Base-by-base conservation (phyloP, 2,888 invertebrate species). In the Podotricha telesiphe region DNA sequence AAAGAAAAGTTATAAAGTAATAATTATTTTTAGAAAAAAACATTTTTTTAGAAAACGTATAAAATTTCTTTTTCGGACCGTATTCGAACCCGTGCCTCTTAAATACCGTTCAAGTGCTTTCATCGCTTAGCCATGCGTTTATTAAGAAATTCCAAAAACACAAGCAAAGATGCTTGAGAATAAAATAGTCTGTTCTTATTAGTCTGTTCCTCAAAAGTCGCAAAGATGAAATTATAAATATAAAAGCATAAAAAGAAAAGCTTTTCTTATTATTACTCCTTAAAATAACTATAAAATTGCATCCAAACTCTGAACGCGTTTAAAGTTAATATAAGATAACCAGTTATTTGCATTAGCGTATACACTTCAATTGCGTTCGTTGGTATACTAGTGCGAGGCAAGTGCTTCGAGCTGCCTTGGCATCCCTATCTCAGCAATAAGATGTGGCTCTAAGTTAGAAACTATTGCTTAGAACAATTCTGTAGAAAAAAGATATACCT, bases 371-470 rank as follows among this genome's bases (percentile, higher is more conserved):
- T 73, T 68, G 73, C 59, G 56, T 70, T 73, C 68, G 70, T 71
- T 73, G 59, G 64, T 66, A 66, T 53, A 71, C 64, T 61, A 61
- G 71, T 45, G 19, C 66, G 22, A 66, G 63, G 69, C 56, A 22
- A 58, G 68, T 56, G 69, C 71, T 68, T 82, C 80, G 77, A 82
- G 82, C 81, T 84, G 83, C 79, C 81, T 82, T 74, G 78, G 80
- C 83, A 83, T 75, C 77, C 70, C 77, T 82, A 80, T 81, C 80
- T 82, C 78, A 78, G 65, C 42, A 42, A 59, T 51, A 59, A 50
- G 50, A 67, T 56, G 50, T 0, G n/a, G 48, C 19, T 48, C 13
- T 4, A 69, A 62, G 47, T 53, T n/a, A 53, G 20, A 47, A 67
- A 13, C 48, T 50, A 17, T 17, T 58, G 11, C 8, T 20, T 19